phyloP scores from a whole-genome alignment of 2,888 invertebrate species.

The Drosophila anomalata region DNA sequence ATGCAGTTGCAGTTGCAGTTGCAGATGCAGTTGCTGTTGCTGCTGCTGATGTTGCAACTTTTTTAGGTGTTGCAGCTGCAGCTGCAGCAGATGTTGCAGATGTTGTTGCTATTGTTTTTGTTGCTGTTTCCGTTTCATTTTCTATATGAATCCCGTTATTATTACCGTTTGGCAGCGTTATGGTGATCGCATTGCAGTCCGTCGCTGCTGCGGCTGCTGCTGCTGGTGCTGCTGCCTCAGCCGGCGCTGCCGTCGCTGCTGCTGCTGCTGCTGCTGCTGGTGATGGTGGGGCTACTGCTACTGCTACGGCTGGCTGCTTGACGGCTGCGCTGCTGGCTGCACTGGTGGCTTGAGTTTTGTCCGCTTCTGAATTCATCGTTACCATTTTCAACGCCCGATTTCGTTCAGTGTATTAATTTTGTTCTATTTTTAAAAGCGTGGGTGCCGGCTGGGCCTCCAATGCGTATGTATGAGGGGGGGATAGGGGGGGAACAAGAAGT shows the following conservation, averaged over 20 bases:
- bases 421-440: constrained; percentile 33
- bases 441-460: constrained; percentile 27
- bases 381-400: constrained; percentile 77
- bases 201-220: neutral
- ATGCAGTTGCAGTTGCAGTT: constrained; percentile 12
- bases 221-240: constrained; percentile 38
- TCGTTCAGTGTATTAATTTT: constrained; percentile 20
- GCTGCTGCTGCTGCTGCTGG: constrained; percentile 56
- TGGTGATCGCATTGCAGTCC: constrained; percentile 8
- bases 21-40: constrained; percentile 11
- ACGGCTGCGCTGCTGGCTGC: constrained; percentile 59
- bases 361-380: constrained; percentile 84
- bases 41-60: constrained; percentile 17
- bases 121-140: constrained; percentile 23
- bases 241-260: constrained; percentile 1
- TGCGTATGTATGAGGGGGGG: too few species aligned
- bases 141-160: constrained; percentile 30
- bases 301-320: constrained; percentile 55
- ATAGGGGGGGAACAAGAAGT: neutral
- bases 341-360: constrained; percentile 81
- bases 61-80: constrained; percentile 8
- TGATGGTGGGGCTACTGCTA: too few species aligned
- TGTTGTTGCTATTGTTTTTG: constrained; percentile 17
- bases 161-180: constrained; percentile 56
- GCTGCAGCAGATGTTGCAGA: constrained; percentile 4